These are phyloP conservation scores for Phalacrocorax carbo DNA, from an alignment of 2,113 vertebrate genomes.

Conservation along the genomic window DNA sequence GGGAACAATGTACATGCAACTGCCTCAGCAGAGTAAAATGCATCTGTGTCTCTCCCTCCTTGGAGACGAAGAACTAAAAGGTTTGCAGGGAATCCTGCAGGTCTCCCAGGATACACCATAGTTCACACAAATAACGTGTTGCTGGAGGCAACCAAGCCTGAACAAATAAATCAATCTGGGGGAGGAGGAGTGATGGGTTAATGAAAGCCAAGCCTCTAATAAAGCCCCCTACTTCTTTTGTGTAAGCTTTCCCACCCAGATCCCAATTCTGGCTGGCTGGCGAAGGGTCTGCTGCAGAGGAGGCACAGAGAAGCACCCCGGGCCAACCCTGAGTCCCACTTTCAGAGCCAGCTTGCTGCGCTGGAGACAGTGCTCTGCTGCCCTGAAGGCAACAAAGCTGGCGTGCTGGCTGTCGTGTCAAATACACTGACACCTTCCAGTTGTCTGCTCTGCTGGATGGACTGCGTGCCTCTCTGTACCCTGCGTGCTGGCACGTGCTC, in stretches of 20 bases:
- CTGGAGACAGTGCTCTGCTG: neutral
- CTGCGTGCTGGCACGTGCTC: neutral
- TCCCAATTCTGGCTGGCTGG: neutral
- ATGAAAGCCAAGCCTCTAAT: constrained; percentile 7
- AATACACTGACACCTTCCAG: neutral
- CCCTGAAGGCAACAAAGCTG: neutral
- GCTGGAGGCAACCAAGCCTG: constrained; percentile 71
- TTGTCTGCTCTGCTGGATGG: neutral
- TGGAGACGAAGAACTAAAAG: constrained; percentile 40
- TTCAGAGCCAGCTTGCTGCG: neutral
- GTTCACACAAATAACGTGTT: constrained; percentile 62
- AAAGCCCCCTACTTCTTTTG: constrained; percentile 13
- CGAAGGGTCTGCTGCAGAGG: neutral
- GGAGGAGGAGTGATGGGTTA: constrained; percentile 3
- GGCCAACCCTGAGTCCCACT: neutral
- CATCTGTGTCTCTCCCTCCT: constrained; percentile 4
- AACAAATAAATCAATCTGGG: constrained; percentile 48
- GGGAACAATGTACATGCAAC: neutral
- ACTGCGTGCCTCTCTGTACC: neutral
- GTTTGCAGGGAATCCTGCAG: constrained; percentile 49
- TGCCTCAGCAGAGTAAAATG: constrained; percentile 14
- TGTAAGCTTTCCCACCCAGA: constrained; percentile 31
- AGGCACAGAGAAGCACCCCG: neutral
- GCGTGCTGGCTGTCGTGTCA: neutral
- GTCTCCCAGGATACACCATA: constrained; percentile 70